Evolutionary conservation across 1,140 invertebrate species (phyloP), one percentile per base, ranked within the genome.

Genomic region (Tigriopus japonicus): DNA sequence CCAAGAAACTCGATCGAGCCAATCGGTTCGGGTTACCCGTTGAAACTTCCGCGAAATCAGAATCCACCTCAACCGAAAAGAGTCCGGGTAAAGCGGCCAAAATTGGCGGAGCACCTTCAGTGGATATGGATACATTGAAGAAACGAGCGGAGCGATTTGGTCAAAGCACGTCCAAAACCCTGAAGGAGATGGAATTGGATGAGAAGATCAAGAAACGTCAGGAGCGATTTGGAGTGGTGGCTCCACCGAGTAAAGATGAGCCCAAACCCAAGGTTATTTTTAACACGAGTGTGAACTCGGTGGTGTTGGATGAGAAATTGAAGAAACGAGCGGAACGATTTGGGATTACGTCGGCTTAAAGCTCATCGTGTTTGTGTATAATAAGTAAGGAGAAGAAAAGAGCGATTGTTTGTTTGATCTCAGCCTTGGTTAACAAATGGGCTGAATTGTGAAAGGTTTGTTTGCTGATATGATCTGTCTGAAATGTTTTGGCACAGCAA

Each of bases 221-320:
- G 41, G 59, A 61, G 17, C 45, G 59, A 54, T 61, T 61, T 15
- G 59, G 59, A 14, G 59, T 55, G 12, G 59, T 61, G 14, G 17
- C 24, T 6, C 21, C 55, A 7, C 6, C 5, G 28, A 6, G 12
- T 9, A 23, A 24, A n/a, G 14, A 28, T 14, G 40, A 40, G 28
- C 15, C 13, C 12, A 42, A 28, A 13, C 28, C 55, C 23, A 58
- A 24, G 55, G 55, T n/a, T 19, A 41, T 58, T 6, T 17, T 42
- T 17, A 41, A 58, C 21, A 41, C 35, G 17, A 58, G 42, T n/a
- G 28, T 41, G n/a, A 14, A 17, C 28, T 35, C 28, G 9, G 55
- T n/a, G 3, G 55, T 58, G 12, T 17, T 42, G 21, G 55, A 58
- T n/a, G 55, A 58, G 40, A 58, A 58, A n/a, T 7, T 41, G n/a